A percentile compares a stretch with the other conserved stretches of the same genome.
These are phyloP conservation scores for Austrofundulus limnaeus DNA, from an alignment of 2,113 vertebrate genomes.

Conservation along the genomic window DNA sequence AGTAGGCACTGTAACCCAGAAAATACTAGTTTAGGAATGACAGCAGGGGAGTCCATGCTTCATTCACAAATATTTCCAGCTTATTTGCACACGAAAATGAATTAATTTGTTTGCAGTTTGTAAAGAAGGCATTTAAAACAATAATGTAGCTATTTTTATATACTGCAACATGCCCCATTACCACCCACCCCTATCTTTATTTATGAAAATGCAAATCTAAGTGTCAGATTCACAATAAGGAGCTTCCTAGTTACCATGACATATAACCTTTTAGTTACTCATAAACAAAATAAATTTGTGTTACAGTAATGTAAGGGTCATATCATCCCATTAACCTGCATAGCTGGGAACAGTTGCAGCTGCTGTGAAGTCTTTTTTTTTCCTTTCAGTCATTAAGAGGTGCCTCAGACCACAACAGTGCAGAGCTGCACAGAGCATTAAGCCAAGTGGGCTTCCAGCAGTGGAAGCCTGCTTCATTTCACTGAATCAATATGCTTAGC, in stretches of 20 bases:
- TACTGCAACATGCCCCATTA: too few relatives aligned
- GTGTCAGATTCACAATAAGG: not conserved
- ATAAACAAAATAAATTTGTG: not conserved
- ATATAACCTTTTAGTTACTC: not conserved
- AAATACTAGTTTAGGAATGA: too few relatives aligned
- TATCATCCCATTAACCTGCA: slow-evolving; percentile 4
- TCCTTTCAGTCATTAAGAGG: not conserved
- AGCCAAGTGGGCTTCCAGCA: slow-evolving; percentile 3
- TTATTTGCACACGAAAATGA: too few relatives aligned
- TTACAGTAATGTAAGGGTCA: not conserved
- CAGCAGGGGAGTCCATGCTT: too few relatives aligned
- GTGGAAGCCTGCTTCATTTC: slow-evolving; percentile 21
- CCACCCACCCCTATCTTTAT: too few relatives aligned
- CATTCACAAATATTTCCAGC: too few relatives aligned
- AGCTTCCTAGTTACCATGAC: too few relatives aligned
- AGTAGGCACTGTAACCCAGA: too few relatives aligned
- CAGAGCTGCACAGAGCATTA: slow-evolving; percentile 6
- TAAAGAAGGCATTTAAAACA: too few relatives aligned
- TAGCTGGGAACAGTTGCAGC: not conserved
- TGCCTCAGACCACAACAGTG: not conserved
- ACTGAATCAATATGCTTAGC: slow-evolving; percentile 20
- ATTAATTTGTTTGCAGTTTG: too few relatives aligned
- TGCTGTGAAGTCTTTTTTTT: slow-evolving; percentile 9
- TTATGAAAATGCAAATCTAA: not conserved
- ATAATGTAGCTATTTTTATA: too few relatives aligned